Evolutionary conservation across 2,113 vertebrate genomes (phyloP), one percentile per base, ranked within the genome.

Genomic region (Arenaria interpres): DNA sequence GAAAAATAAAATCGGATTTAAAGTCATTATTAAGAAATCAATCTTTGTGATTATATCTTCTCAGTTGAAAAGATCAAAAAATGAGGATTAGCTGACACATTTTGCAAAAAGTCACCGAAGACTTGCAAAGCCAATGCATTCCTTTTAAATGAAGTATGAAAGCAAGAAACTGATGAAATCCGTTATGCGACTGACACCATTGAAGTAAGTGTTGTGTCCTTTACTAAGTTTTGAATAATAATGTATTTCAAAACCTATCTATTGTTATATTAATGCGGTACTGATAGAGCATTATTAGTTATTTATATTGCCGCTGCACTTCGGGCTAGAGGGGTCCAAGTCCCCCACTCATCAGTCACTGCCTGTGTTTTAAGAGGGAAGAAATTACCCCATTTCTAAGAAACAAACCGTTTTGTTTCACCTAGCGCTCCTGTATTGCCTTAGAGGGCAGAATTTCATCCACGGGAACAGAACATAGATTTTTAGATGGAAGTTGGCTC

Each of bases 391-490:
- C 45, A 6, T 17, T 25, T 6, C 18, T 9, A 23, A 46, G 33
- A 3, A 27, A 18, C 22, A 17, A 53, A 63, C 19, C 6, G 15
- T 12, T 71, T 15, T 4, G 3, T 74, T 60, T 43, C 76, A 10
- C 5, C 37, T 9, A 25, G 25, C 9, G 7, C 64, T 48, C 7
- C 2, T 4, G 19, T 7, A 13, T 18, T 1, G 10, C 43, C 45
- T 48, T 0, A 7, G 30, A 43, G 59, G 20, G 8, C 30, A 20
- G 2, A n/a, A 50, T 25, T 59, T 22, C 35, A 39, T 1, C 19
- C 68, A 7, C 10, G 0, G 62, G 2, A 12, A 5, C 2, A 30
- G 27, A 16, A 8, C 35, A 4, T 0, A 6, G 37, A 14, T 16
- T 67, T 68, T 33, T 13, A 12, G 37, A 6, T 7, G 63, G 88